Base-by-base conservation (phyloP, 2,113 vertebrate genomes). In the Neotragus pygmaeus region DNA sequence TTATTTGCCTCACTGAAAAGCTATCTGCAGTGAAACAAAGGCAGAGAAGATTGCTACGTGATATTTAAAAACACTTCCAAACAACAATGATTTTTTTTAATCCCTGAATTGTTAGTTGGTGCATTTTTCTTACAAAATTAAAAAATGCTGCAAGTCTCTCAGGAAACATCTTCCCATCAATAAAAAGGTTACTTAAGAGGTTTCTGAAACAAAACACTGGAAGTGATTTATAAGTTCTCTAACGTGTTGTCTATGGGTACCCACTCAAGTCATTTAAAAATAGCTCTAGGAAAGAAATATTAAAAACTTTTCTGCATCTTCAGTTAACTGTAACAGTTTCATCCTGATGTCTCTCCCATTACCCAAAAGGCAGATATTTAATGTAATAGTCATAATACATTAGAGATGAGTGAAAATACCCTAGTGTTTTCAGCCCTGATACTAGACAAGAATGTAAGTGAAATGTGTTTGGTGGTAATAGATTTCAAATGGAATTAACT, bases 101-200 rank as follows among this genome's bases (percentile, higher is more conserved):
- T 86, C n/a, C 30, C 73, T 80, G 25, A 97, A 93, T 14, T 84
- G 66, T 77, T 62, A 95, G 25, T 45, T 95, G 49, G 6, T 64
- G 10, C 28, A 33, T 47, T 17, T 93, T 91, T 84, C 66, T 90
- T 91, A 15, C 5, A 80, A 93, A 62, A 77, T 30, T 70, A 28
- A 45, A 94, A 96, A 91, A 82, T 66, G 23, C 45, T 43, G 10
- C 13, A 97, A 85, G 21, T 86, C 77, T 88, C 78, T 73, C 6
- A 96, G 90, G 85, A 93, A 95, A 88, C 27, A 94, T 95, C 27
- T 70, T 94, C 58, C 10, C 77, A 73, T 75, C 81, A 94, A 94
- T 77, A 57, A 90, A 95, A 95, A 94, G 23, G 19, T 70, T 58
- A 91, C 36, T 28, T 95, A 62, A 80, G 90, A 96, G 43, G 85